Evolutionary conservation across 2,888 invertebrate genomes (phyloP), one percentile per base, ranked within the genome.

Genomic region (Halocaridina rubra): DNA sequence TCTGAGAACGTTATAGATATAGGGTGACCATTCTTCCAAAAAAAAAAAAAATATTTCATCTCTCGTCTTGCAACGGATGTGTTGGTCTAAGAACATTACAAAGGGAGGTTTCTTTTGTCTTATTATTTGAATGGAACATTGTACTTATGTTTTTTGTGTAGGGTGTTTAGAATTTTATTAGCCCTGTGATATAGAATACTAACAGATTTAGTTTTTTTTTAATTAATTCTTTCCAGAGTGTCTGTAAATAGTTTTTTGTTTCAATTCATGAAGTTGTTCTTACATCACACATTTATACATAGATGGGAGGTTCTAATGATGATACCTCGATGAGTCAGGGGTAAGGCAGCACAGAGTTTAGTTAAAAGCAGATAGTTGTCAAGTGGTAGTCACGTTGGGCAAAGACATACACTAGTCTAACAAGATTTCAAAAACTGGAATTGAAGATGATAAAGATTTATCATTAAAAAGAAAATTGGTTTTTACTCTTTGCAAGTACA

Each of bases 21-120:
- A 80, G 84, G 59, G 75, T 84, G 79, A 84, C 75, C 71, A 84
- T 67, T 84, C 84, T 84, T 84, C 84, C 84, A 84, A 78, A n/a
- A n/a, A n/a, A n/a, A n/a, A n/a, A n/a, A n/a, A n/a, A n/a, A n/a
- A 78, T 78, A 84, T 78, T 84, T 84, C 78, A 84, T 77, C 82
- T 84, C 82, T 78, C 77, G 39, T 78, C 57, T 53, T 72, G 61
- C 76, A 78, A 71, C 77, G 19, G 57, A 77, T 53, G 59, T 76
- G 76, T 76, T 30, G 59, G 29, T 76, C n/a, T 59, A 69, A 78
- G 82, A 77, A 71, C 78, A 72, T 77, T 84, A 71, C 59, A 74
- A 59, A 67, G 46, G 30, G 19, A 39, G 24, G 74, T 30, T 46
- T 59, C 19, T 53, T 53, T 53, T 53, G n/a, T n/a, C n/a, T n/a